phyloP scores from a whole-genome alignment of 1,140 invertebrate species.

The Colletes latitarsis region DNA sequence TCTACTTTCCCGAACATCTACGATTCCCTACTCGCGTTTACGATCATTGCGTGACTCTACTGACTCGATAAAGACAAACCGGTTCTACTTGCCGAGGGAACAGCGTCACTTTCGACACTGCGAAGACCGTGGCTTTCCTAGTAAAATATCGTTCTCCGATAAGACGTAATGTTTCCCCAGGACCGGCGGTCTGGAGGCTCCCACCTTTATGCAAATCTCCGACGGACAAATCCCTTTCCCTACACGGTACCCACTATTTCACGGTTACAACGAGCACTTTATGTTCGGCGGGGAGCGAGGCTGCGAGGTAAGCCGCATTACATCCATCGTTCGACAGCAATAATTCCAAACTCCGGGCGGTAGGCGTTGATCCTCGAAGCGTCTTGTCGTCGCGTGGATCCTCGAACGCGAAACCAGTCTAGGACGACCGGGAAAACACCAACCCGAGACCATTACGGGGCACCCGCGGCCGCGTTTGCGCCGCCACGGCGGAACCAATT shows the following conservation, averaged over 20 bases:
- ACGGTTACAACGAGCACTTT: background rate
- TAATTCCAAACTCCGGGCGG: background rate
- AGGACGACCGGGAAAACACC: background rate
- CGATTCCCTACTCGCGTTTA: too few relatives aligned
- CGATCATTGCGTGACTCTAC: too few relatives aligned
- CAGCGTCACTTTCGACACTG: background rate
- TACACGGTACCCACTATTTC: background rate
- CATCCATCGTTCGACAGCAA: background rate
- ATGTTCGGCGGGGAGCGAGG: background rate
- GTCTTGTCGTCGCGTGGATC: background rate
- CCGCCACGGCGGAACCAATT: conserved; percentile 29
- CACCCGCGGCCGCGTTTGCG: background rate
- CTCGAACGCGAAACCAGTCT: too few relatives aligned
- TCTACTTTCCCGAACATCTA: too few relatives aligned
- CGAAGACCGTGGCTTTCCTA: background rate
- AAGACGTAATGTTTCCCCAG: background rate
- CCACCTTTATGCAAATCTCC: conserved; percentile 9
- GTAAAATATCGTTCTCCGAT: conserved; percentile 1
- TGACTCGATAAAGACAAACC: background rate
- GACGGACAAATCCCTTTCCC: background rate
- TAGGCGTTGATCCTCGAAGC: background rate
- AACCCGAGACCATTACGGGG: background rate
- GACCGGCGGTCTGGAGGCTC: background rate
- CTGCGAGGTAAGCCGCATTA: background rate
- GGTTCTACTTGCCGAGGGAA: too few relatives aligned